Percentiles rank a stretch among this genome's conserved stretches.
Evolutionary conservation across 2,888 invertebrate genomes (phyloP).

Genomic region (Parnassius mnemosyne): DNA sequence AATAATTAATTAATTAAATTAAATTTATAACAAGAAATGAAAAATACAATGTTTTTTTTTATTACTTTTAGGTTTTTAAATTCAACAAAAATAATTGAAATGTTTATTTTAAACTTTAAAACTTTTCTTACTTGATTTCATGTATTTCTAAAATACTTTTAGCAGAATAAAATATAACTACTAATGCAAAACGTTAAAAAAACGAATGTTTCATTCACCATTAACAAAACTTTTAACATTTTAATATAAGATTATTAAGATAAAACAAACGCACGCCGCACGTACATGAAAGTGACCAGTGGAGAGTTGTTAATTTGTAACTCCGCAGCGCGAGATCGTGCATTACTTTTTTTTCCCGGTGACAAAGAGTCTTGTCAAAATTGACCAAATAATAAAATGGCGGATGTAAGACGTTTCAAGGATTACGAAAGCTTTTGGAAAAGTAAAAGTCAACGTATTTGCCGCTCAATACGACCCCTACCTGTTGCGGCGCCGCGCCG

Average conservation of each 20-base stretch:
- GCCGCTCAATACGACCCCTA: slow-evolving; percentile 62
- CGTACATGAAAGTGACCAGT: not conserved
- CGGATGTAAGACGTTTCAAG: slow-evolving; percentile 6
- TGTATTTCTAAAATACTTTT: not conserved
- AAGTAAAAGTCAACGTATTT: slow-evolving; percentile 12
- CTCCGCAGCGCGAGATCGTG: no score
- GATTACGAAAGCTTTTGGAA: slow-evolving; percentile 3
- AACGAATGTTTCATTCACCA: slow-evolving; percentile 12
- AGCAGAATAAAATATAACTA: no score
- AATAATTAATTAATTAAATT: no score
- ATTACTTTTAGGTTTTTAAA: no score
- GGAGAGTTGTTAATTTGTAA: no score
- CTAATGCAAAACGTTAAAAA: not conserved
- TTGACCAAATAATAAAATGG: slow-evolving; percentile 3
- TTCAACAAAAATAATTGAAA: no score
- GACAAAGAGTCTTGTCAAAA: not conserved
- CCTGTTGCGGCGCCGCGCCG: slow-evolving; percentile 67
- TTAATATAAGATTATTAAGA: not conserved
- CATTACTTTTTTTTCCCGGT: no score
- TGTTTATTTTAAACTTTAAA: no score
- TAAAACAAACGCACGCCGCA: slow-evolving; percentile 1
- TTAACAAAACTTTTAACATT: not conserved
- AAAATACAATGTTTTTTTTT: no score
- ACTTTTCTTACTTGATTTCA: no score
- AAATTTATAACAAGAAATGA: no score